phyloP scores from a whole-genome alignment of 2,888 invertebrate species.

The Seira sanloemensis region DNA sequence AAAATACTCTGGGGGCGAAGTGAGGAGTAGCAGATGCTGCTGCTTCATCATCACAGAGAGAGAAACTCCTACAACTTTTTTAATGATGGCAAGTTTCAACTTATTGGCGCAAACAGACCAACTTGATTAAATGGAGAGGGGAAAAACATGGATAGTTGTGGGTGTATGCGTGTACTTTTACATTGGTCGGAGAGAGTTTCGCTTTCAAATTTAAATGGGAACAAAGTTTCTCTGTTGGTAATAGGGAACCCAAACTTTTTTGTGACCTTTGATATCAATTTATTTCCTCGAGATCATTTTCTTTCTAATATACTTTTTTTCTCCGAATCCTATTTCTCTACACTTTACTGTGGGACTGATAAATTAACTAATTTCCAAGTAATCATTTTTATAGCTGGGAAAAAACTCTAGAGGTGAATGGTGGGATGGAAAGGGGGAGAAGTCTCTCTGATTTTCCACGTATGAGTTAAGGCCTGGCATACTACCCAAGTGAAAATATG shows the following conservation, averaged over 20 bases:
- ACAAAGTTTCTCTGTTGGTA: background rate
- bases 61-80: background rate
- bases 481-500: too few relatives aligned
- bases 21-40: too few relatives aligned
- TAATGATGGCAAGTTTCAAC: background rate
- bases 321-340: background rate
- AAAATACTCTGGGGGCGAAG: too few relatives aligned
- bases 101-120: background rate
- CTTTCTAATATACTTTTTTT: background rate
- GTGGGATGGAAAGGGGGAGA: background rate
- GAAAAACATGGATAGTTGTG: background rate
- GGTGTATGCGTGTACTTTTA: conserved; percentile 47
- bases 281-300: background rate
- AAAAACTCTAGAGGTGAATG: too few relatives aligned
- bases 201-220: background rate
- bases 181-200: conserved; percentile 5
- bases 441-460: too few relatives aligned
- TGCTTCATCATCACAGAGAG: too few relatives aligned
- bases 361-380: background rate
- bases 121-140: background rate
- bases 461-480: too few relatives aligned
- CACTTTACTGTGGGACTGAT: background rate
- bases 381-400: background rate
- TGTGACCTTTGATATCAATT: background rate
- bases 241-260: background rate